Evolutionary conservation across 1,140 invertebrate genomes (phyloP), one percentile per base, ranked within the genome.

Genomic region (Aricia agestis): DNA sequence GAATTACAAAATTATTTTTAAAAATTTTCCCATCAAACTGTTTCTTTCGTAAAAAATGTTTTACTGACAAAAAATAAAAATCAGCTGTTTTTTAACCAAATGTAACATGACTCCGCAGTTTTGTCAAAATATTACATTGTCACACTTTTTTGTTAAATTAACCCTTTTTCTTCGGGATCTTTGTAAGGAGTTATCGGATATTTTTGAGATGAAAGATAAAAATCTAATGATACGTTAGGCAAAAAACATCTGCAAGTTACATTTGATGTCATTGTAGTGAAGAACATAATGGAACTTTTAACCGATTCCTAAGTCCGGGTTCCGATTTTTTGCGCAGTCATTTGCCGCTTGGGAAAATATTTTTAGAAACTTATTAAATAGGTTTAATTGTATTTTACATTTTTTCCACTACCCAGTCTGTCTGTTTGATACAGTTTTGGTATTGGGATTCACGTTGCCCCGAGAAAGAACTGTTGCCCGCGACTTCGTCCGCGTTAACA

Each of bases 91-190:
- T 72, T 69, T 72, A 66, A 69, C 63, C 75, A 31, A 74, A 70
- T 69, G 87, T 85, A 88, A 89, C 81, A 76, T 87, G 87, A 90
- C 75, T 78, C 86, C 74, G 80, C 84, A 81, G 75, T 88, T 87
- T 90, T 87, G 87, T 90, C 87, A 90, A 86, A 90, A 88, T 90
- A 90, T 90, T 88, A 85, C 75, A 78, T 74, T 82, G 74, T 82
- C 72, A 78, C 70, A 81, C 78, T 81, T 83, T 87, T 84, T 76
- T 77, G 36, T 66, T 63, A 75, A 81, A 81, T 80, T 79, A 87
- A 82, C 82, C 84, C 77, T 83, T 86, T 74, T 83, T 77, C 72
- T 13, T n/a, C 15, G n/a, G 58, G 57, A 59, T 31, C 41, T 42
- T 31, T 69, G n/a, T 13, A 58, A 68, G 36, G 71, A 31, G 76